Evolutionary conservation across 2,113 vertebrate genomes (phyloP), one percentile per base, ranked within the genome.

Genomic region (Antennarius striatus): DNA sequence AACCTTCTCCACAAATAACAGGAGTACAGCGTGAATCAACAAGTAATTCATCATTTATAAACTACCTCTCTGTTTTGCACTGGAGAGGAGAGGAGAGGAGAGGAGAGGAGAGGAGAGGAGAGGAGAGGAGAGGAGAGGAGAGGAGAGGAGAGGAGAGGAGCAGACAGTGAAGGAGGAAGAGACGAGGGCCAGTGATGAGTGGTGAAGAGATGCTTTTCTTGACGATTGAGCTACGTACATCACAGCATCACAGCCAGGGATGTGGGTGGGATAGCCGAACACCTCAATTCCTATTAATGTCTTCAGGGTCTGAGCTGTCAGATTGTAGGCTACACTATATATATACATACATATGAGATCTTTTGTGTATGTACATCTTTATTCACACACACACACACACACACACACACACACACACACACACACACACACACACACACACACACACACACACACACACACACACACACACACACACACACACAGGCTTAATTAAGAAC

Each of bases 161-260:
- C 42, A 12, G 6, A 12, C 14, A 1, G 11, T 2, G 4, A 29
- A 48, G 62, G 3, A 42, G 14, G 40, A 17, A 50, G 56, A 36
- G 32, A 60, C 45, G 48, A 1, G 13, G 32, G 61, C 54, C 60
- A 15, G 39, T 28, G 43, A 48, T 58, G 30, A 75, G 71, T 30
- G 14, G 59, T 56, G 55, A 73, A 64, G 16, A 57, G 73, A 70
- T 60, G 57, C 79, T 76, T 72, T 73, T 78, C 77, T 74, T 65
- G 2, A 75, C 75, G 73, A 63, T 60, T 79, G 56, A 75, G 56
- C 57, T 71, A 86, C 86, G 82, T 77, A 87, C 83, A 81, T 85
- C 80, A 75, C 68, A 61, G 65, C 83, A 81, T 85, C 80, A 75
- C 68, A 61, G 65, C 83, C 70, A 55, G 55, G n/a, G 56, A 60